Percentiles rank a stretch among this genome's conserved stretches.
phyloP scores from a whole-genome alignment of 2,113 vertebrate genomes.

The Rhea americana region DNA sequence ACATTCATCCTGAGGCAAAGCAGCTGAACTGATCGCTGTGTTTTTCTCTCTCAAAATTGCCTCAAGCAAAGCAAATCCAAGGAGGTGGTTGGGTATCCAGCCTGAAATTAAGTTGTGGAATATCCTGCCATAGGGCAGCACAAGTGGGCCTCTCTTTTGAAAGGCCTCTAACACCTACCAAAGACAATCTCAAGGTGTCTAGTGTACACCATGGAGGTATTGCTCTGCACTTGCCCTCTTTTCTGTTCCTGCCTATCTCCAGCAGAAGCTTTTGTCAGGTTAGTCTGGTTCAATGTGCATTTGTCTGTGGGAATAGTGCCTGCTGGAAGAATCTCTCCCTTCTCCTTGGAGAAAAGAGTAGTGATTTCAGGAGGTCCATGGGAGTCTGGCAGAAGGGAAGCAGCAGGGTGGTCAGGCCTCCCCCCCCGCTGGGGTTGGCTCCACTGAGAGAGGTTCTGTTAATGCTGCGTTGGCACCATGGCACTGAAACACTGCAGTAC shows the following conservation, averaged over 20 bases:
- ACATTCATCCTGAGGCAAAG: not conserved
- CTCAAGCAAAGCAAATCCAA: not conserved
- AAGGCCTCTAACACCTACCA: not conserved
- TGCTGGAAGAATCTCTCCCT: not conserved
- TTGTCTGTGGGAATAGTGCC: not conserved
- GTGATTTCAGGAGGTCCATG: rapidly evolving
- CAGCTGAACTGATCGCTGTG: not conserved
- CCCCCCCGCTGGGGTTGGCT: not conserved
- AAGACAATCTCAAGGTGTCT: not conserved
- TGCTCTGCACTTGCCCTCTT: not conserved
- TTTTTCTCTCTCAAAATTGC: not conserved
- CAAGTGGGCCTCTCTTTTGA: not conserved
- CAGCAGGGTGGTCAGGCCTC: rapidly evolving
- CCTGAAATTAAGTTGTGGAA: not conserved
- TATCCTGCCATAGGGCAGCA: not conserved
- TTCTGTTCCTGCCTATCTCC: not conserved
- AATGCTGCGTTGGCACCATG: not conserved
- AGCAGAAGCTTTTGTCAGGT: not conserved
- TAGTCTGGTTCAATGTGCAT: not conserved
- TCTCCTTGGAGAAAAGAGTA: not conserved
- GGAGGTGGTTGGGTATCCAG: not conserved
- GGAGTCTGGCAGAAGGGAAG: not conserved
- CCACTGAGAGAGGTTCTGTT: rapidly evolving
- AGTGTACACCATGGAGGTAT: rapidly evolving
- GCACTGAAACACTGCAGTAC: not conserved